A percentile compares a stretch with the other conserved stretches of the same genome.
Evolutionary conservation across 2,113 vertebrate species (phyloP).

Genomic region (Burhinus bistriatus): DNA sequence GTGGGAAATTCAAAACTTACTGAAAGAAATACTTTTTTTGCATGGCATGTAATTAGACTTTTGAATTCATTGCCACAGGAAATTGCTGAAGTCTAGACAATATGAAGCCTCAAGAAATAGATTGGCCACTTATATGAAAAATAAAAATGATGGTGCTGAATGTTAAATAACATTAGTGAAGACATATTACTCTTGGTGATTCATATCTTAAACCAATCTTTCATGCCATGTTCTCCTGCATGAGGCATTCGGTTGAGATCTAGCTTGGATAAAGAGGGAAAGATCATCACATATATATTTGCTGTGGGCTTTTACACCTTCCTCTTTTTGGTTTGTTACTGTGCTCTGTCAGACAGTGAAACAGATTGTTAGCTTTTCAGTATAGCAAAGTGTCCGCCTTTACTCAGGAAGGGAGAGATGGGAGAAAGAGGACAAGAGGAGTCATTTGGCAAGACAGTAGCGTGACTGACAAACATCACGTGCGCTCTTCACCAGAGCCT

Average conservation of each 20-base stretch:
- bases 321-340: neutral
- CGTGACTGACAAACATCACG: accelerated
- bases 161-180: neutral
- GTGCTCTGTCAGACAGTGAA: neutral
- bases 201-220: neutral
- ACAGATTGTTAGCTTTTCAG: neutral
- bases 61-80: neutral
- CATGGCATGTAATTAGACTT: neutral
- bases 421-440: neutral
- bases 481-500: neutral
- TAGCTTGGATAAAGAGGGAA: neutral
- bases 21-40: neutral
- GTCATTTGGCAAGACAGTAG: neutral
- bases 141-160: neutral
- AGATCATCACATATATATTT: neutral
- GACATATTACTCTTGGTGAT: neutral
- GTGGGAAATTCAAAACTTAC: neutral
- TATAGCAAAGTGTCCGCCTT: neutral
- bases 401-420: neutral
- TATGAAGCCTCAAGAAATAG: neutral
- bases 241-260: neutral
- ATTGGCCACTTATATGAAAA: neutral
- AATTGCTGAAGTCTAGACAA: neutral
- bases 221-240: neutral
- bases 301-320: neutral